Percentiles rank a stretch among this genome's conserved stretches.
phyloP scores from a whole-genome alignment of 1,140 invertebrate genomes.

The Forficula auricularia region DNA sequence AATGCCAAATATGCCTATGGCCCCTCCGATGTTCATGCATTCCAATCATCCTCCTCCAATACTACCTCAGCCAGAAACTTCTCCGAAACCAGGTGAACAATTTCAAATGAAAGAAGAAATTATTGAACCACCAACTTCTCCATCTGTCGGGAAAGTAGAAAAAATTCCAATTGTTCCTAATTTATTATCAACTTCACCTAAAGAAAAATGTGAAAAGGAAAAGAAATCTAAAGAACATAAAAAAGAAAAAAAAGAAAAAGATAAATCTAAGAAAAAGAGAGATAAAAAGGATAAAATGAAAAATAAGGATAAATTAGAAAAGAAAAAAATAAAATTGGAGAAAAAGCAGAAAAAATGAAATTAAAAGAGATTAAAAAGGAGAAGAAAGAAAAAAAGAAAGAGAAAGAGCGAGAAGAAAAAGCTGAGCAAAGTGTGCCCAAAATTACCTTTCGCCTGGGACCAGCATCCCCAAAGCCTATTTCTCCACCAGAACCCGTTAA shows the following conservation, averaged over 20 bases:
- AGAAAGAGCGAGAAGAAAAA: constrained; percentile 33
- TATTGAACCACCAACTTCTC: too few species aligned
- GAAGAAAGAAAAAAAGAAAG: constrained; percentile 39
- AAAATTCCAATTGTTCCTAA: constrained; percentile 16
- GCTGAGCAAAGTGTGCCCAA: constrained; percentile 40
- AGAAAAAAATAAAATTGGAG: constrained; percentile 34
- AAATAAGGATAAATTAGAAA: constrained; percentile 34
- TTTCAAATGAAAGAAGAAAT: too few species aligned
- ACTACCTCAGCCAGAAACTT: too few species aligned
- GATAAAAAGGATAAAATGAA: constrained; percentile 33
- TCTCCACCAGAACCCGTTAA: constrained; percentile 37
- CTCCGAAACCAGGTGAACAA: too few species aligned
- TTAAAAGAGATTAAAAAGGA: constrained; percentile 37
- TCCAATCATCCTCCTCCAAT: constrained; percentile 22
- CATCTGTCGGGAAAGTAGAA: constrained; percentile 32
- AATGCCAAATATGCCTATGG: constrained; percentile 29
- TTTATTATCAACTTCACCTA: constrained; percentile 9
- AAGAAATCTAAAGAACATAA: constrained; percentile 49
- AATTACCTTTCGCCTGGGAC: constrained; percentile 58
- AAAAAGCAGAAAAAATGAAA: constrained; percentile 38
- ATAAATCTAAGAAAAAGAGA: constrained; percentile 35
- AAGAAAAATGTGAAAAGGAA: constrained; percentile 20
- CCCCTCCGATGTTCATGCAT: constrained; percentile 24
- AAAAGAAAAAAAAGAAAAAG: constrained; percentile 43
- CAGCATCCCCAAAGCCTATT: constrained; percentile 42